These are phyloP conservation scores for Oikopleura dioica DNA, from an alignment of 23 tunicate genomes.

Conservation along the genomic window DNA sequence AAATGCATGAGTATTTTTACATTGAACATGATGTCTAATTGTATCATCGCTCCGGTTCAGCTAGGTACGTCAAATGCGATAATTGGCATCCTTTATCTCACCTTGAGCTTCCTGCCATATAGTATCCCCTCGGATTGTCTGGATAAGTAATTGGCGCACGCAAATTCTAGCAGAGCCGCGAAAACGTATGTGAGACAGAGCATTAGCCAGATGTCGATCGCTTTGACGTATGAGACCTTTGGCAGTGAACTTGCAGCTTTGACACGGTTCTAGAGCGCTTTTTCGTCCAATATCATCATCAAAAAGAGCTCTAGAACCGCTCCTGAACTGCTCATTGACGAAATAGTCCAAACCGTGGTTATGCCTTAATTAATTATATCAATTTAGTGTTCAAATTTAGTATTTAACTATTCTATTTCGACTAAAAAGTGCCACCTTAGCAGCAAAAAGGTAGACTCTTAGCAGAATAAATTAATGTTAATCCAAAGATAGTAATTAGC, in stretches of 20 bases:
- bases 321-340: neutral
- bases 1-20: too few relatives aligned
- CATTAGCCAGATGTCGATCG: constrained; percentile 7
- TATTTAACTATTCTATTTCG: too few relatives aligned
- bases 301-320: too few relatives aligned
- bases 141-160: constrained; percentile 1
- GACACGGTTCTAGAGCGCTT: too few relatives aligned
- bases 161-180: constrained; percentile 8
- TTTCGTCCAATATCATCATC: too few relatives aligned
- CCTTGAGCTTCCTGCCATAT: too few relatives aligned
- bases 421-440: neutral
- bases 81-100: too few relatives aligned
- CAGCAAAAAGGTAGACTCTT: neutral
- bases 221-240: constrained; percentile 5
- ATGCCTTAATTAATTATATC: too few relatives aligned
- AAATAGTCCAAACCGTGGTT: constrained; percentile 7
- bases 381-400: too few relatives aligned
- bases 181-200: constrained; percentile 1
- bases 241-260: constrained; percentile 11
- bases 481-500: neutral
- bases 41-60: too few relatives aligned
- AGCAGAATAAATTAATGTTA: neutral
- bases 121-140: constrained; percentile 1
- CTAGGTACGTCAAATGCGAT: too few relatives aligned
- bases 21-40: too few relatives aligned